Base-by-base conservation (phyloP, 1,140 invertebrate species). In the Lucilia sericata region DNA sequence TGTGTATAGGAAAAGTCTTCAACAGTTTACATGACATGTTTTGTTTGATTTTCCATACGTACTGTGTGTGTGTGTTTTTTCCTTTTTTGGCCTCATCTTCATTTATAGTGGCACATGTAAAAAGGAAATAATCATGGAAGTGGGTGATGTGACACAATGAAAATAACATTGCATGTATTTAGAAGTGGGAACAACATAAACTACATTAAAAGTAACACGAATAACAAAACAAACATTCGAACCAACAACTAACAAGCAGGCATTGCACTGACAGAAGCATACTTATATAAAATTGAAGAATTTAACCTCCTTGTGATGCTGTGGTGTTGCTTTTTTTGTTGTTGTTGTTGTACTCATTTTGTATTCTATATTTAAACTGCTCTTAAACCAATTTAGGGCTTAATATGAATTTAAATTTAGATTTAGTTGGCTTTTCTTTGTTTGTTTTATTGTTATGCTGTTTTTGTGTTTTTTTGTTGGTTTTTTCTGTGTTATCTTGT, bases 1-100 rank as follows among this genome's bases (percentile, higher is more conserved):
- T 70, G 60, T 21, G 19, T 70, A 0, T 21, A 21, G 60, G 5
- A 70, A 70, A 70, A n/a, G n/a, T 19, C 60, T 70, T 70, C 60
- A 70, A 70, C 60, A 70, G 60, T 70, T 70, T 70, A 70, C 60
- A 70, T 70, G 60, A 70, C 60, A 21, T 70, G 60, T 70, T 36
- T 70, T 70, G 60, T 70, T 70, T 70, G 9, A 21, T 70, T 70
- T 51, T 21, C n/a, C n/a, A n/a, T n/a, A n/a, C n/a, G n/a, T n/a
- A n/a, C n/a, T 70, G 13, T 70, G 19, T 17, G 10, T 70, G 14
- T 70, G 60, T 70, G 19, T 70, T 70, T 70, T 70, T 21, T 70
- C 13, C 51, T 5, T 60, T 14, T 60, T n/a, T 60, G n/a, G 13
- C 51, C 51, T 70, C 60, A 21, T 17, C 60, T 70, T 2, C 60